A percentile compares a stretch with the other conserved stretches of the same genome.
These are phyloP conservation scores for Tinea semifulvella DNA, from an alignment of 2,888 invertebrate genomes.

Conservation along the genomic window DNA sequence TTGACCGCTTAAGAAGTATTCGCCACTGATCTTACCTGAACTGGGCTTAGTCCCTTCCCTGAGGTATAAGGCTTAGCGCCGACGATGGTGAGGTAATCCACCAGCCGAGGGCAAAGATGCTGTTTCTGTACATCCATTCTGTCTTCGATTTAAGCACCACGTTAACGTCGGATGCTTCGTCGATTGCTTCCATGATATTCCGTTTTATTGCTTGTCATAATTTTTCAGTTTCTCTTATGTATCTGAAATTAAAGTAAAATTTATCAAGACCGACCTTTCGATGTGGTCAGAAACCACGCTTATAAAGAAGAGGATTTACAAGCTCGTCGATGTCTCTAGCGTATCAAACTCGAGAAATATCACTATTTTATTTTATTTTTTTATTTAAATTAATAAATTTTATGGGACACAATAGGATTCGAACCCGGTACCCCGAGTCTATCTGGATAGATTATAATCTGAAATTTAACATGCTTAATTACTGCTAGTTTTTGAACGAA, in stretches of 20 bases:
- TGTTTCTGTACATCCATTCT: slow-evolving; percentile 74
- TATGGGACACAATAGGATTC: no score
- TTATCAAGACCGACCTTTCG: no score
- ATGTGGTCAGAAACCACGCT: no score
- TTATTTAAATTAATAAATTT: no score
- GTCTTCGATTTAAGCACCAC: slow-evolving; percentile 24
- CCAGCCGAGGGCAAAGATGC: slow-evolving; percentile 84
- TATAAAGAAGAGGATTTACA: no score
- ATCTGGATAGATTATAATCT: no score
- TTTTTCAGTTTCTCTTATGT: slow-evolving; percentile 23
- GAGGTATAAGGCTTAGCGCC: slow-evolving; percentile 83
- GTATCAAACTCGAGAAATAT: no score
- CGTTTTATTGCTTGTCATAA: slow-evolving; percentile 60
- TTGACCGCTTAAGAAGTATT: background rate
- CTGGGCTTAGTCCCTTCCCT: slow-evolving; percentile 74
- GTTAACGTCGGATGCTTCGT: background rate
- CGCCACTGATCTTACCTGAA: slow-evolving; percentile 70
- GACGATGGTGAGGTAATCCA: slow-evolving; percentile 97
- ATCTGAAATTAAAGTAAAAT: background rate
- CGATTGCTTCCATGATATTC: slow-evolving; percentile 37
- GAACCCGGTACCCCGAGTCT: no score
- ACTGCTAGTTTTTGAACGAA: no score
- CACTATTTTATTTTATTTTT: no score
- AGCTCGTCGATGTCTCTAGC: no score
- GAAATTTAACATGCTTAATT: no score